phyloP scores from a whole-genome alignment of 2,888 invertebrate species.

The Leucozona laternaria region DNA sequence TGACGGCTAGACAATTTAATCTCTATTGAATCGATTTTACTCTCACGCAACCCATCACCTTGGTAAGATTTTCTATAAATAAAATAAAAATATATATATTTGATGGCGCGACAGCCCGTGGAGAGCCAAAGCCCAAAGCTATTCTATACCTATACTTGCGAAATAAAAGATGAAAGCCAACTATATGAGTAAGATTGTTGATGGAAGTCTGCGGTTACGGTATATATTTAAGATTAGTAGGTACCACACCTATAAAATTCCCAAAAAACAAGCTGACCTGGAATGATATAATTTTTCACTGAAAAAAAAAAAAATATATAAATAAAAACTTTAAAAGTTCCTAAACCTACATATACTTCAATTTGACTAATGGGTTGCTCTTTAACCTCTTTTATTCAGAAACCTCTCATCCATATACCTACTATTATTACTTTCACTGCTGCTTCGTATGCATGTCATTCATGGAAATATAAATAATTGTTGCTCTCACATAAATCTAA shows the following conservation, averaged over 20 bases:
- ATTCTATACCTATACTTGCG: neutral
- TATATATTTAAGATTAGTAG: neutral
- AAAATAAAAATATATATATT: too few relatives aligned
- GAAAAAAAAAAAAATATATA: neutral
- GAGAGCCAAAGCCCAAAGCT: too few relatives aligned
- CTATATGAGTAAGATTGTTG: neutral
- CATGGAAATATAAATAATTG: slow-evolving; percentile 46
- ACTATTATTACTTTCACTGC: slow-evolving; percentile 24
- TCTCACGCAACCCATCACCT: slow-evolving; percentile 7
- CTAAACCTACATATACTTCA: neutral
- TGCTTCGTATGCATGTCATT: slow-evolving; percentile 36
- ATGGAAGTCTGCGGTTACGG: neutral
- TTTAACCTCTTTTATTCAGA: neutral
- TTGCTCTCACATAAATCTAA: slow-evolving; percentile 57
- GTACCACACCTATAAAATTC: neutral
- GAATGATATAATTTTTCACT: neutral
- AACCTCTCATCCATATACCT: slow-evolving; percentile 5
- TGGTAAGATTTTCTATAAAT: too few relatives aligned
- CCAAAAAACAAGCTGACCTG: neutral
- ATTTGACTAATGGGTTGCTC: slow-evolving; percentile 16
- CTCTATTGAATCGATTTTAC: neutral
- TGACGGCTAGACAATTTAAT: slow-evolving; percentile 10
- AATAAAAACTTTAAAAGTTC: neutral
- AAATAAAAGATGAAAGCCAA: neutral
- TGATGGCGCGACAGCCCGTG: too few relatives aligned